These are phyloP conservation scores for Amaurobius ferox DNA, from an alignment of 2,888 invertebrate species.

Conservation along the genomic window DNA sequence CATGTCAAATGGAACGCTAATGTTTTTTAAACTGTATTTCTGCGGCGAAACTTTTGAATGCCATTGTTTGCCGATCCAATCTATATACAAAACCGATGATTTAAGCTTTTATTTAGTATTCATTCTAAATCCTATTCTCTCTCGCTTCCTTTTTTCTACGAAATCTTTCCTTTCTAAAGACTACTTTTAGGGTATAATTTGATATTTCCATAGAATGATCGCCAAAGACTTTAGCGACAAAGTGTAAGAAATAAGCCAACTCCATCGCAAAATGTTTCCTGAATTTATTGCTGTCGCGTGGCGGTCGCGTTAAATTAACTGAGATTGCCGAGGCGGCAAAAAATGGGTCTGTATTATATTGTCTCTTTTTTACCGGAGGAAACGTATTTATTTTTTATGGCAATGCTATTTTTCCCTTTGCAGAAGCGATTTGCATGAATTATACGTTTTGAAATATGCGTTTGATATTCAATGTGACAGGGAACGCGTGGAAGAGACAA, in stretches of 20 bases:
- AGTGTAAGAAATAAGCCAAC: not conserved
- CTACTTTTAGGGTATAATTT: no score
- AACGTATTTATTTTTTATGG: not conserved
- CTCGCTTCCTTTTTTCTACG: no score
- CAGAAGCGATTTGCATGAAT: not conserved
- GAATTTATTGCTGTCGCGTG: not conserved
- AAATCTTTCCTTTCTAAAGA: no score
- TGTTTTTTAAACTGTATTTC: no score
- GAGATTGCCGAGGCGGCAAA: not conserved
- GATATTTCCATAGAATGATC: no score
- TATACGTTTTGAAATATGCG: not conserved
- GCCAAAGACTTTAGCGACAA: not conserved
- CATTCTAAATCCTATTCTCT: no score
- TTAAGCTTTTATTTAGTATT: no score
- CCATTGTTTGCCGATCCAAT: no score
- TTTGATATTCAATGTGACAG: not conserved
- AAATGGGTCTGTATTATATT: not conserved
- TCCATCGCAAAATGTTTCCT: not conserved
- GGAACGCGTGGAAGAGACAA: conserved; percentile 1
- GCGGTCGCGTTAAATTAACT: not conserved
- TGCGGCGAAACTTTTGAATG: no score
- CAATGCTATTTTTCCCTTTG: not conserved
- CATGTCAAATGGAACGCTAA: no score
- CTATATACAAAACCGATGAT: no score
- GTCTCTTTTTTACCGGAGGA: not conserved